These are phyloP conservation scores for Xyliphius kryptos DNA, from an alignment of 2,113 vertebrate species.

Conservation along the genomic window DNA sequence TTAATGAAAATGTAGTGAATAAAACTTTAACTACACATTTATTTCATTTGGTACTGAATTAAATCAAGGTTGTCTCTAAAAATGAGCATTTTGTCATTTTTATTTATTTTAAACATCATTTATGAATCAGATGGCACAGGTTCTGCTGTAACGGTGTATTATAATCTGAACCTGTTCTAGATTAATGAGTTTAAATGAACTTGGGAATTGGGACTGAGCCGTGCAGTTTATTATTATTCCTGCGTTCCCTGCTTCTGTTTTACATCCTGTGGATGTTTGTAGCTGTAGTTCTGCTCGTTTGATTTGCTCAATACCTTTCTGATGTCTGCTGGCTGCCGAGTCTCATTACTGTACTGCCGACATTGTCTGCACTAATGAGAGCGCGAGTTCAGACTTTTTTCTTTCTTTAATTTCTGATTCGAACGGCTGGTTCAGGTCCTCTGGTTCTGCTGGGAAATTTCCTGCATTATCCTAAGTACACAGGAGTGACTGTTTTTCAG, in stretches of 20 bases:
- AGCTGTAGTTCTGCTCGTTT: slow-evolving; percentile 12
- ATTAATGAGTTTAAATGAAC: slow-evolving; percentile 6
- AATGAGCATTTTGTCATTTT: too few relatives aligned
- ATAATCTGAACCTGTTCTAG: not conserved
- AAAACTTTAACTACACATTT: too few relatives aligned
- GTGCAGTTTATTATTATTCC: slow-evolving; percentile 7
- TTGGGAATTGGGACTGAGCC: not conserved
- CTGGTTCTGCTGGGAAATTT: not conserved
- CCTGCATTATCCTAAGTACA: slow-evolving; percentile 6
- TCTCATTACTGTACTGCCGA: slow-evolving; percentile 15
- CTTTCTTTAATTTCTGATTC: not conserved
- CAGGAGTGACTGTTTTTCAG: slow-evolving; percentile 4
- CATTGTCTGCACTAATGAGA: slow-evolving; percentile 24
- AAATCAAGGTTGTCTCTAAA: too few relatives aligned
- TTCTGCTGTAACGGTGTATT: not conserved
- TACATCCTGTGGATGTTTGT: not conserved
- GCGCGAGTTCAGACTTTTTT: slow-evolving; percentile 2
- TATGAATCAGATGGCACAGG: too few relatives aligned
- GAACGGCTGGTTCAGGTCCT: slow-evolving; percentile 11
- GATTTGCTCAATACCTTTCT: slow-evolving; percentile 21
- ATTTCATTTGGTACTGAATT: too few relatives aligned
- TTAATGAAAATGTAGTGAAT: too few relatives aligned
- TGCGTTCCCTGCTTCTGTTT: not conserved
- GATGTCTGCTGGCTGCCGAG: slow-evolving; percentile 3
- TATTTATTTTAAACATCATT: too few relatives aligned